These are phyloP conservation scores for Trichonephila clavipes DNA, from an alignment of 1,140 invertebrate species.

Conservation along the genomic window DNA sequence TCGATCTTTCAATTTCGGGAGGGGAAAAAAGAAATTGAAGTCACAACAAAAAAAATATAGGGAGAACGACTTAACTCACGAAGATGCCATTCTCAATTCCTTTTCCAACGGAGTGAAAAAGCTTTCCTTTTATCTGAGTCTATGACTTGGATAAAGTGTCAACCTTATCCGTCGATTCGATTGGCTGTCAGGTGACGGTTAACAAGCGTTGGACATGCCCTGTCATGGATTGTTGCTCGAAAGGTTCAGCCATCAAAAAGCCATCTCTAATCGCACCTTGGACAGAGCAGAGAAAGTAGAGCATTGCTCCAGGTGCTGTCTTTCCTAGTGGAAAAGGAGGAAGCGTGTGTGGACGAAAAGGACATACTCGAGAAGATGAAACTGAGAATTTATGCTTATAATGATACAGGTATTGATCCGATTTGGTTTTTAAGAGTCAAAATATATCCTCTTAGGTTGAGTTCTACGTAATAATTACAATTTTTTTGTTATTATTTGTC, in stretches of 20 bases:
- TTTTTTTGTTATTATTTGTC: no score
- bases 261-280: conserved; percentile 9
- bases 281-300: background rate
- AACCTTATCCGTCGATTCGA: conserved; percentile 55
- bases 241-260: conserved; percentile 52
- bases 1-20: no score
- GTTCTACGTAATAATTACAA: no score
- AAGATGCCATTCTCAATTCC: conserved; percentile 20
- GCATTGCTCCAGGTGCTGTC: background rate
- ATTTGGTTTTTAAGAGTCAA: no score
- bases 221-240: background rate
- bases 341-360: conserved; percentile 20
- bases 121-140: background rate
- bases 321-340: background rate
- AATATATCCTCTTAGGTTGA: no score
- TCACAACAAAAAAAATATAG: background rate
- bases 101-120: background rate
- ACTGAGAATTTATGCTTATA: background rate
- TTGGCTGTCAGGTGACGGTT: conserved; percentile 59
- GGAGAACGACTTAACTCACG: background rate
- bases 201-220: conserved; percentile 57
- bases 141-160: conserved; percentile 60
- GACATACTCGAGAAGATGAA: conserved; percentile 37
- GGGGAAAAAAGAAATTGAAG: background rate
- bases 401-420: no score